Evolutionary conservation across 2,888 invertebrate species (phyloP).

Genomic region (Drosophila anomalata): DNA sequence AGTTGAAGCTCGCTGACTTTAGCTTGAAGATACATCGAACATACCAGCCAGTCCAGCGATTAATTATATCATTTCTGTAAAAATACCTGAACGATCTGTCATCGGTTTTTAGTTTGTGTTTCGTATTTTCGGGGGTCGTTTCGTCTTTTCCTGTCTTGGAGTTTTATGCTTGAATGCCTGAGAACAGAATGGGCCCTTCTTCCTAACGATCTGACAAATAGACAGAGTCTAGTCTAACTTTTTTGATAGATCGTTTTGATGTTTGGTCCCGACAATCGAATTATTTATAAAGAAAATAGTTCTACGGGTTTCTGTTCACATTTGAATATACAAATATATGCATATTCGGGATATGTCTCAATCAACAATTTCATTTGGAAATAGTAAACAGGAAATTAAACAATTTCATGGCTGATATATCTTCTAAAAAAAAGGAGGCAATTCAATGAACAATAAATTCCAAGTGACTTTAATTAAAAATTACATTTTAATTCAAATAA

Average conservation of each 20-base stretch:
- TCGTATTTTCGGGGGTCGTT: constrained; percentile 28
- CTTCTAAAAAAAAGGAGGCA: constrained; percentile 43
- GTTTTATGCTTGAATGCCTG: constrained; percentile 74
- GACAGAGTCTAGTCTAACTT: constrained; percentile 65
- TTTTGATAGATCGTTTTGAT: constrained; percentile 55
- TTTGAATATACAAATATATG: constrained; percentile 6
- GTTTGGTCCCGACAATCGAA: constrained; percentile 56
- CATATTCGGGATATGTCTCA: constrained; percentile 19
- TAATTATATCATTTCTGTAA: constrained; percentile 67
- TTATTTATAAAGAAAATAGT: constrained; percentile 33
- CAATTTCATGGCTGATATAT: constrained; percentile 68
- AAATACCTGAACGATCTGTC: constrained; percentile 62
- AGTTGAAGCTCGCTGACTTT: constrained; percentile 76
- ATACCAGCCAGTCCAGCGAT: constrained; percentile 48
- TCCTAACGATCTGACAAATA: constrained; percentile 71
- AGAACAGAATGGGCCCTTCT: constrained; percentile 51
- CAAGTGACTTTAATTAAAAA: constrained; percentile 71
- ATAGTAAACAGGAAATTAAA: constrained; percentile 58
- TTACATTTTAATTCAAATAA: constrained; percentile 64
- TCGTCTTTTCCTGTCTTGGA: constrained; percentile 59
- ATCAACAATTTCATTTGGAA: constrained; percentile 6
- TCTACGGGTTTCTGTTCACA: constrained; percentile 4
- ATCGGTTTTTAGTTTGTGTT: constrained; percentile 39
- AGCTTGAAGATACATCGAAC: constrained; percentile 37
- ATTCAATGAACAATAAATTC: constrained; percentile 58